Percentiles rank a stretch among this genome's conserved stretches.
Evolutionary conservation across 92 coral and sea anemone genomes (phyloP).

Genomic region (Epizoanthus ramosus): DNA sequence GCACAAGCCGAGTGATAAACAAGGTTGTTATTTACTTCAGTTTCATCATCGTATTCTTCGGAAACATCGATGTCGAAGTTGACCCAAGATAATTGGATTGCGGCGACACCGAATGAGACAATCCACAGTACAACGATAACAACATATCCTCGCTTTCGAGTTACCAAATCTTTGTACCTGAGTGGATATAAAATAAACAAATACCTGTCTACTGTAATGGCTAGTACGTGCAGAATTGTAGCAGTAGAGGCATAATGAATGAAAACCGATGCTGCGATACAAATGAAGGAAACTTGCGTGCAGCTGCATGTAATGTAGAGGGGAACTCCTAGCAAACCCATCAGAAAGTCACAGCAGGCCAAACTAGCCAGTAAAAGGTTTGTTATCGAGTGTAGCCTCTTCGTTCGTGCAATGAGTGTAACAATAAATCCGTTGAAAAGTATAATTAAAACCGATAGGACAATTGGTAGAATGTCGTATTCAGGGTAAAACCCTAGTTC

Average conservation of each 20-base stretch:
- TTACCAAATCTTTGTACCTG: too few relatives aligned
- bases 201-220: not conserved
- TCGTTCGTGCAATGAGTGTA: not conserved
- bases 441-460: not conserved
- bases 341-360: not conserved
- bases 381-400: not conserved
- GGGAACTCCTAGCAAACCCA: not conserved
- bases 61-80: too few relatives aligned
- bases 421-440: not conserved
- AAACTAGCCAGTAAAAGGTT: not conserved
- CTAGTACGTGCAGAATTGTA: not conserved
- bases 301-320: not conserved
- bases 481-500: too few relatives aligned
- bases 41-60: too few relatives aligned
- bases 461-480: too few relatives aligned
- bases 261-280: not conserved
- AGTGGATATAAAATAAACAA: not conserved
- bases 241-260: not conserved
- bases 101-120: too few relatives aligned
- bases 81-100: too few relatives aligned
- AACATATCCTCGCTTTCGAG: too few relatives aligned
- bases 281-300: not conserved
- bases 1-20: too few relatives aligned
- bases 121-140: too few relatives aligned
- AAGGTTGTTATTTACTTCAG: too few relatives aligned